phyloP scores from a whole-genome alignment of 1,140 invertebrate genomes.

The Pogonognathellus flavescens region DNA sequence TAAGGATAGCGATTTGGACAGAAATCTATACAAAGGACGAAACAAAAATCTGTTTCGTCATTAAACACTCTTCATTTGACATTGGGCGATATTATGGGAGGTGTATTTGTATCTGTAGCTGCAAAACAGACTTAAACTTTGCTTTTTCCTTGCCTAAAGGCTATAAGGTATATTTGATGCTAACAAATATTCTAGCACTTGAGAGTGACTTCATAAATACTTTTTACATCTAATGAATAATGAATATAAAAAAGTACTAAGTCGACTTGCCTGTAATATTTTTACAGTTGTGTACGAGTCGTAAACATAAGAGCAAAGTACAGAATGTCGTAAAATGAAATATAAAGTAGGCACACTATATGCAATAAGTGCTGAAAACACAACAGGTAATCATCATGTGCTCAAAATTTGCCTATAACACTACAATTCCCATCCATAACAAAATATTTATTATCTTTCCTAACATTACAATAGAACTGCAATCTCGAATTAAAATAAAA shows the following conservation, averaged over 20 bases:
- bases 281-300: constrained; percentile 27
- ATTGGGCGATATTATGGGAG: too few species aligned
- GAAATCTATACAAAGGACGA: too few species aligned
- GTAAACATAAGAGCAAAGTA: constrained; percentile 25
- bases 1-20: too few species aligned
- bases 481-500: constrained; percentile 45
- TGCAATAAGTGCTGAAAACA: neutral
- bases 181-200: too few species aligned
- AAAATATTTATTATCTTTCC: constrained; percentile 44
- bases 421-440: constrained; percentile 1
- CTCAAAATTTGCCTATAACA: constrained; percentile 28
- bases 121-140: neutral
- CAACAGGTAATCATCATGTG: constrained; percentile 44
- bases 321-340: constrained; percentile 41
- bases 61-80: too few species aligned
- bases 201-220: neutral
- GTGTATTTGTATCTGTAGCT: too few species aligned
- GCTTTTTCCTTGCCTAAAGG: neutral
- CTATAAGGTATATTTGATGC: too few species aligned
- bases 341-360: constrained; percentile 33
- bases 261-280: constrained; percentile 20
- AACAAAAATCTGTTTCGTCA: too few species aligned
- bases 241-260: constrained; percentile 44
- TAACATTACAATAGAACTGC: constrained; percentile 28
- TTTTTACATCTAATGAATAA: constrained; percentile 39